These are phyloP conservation scores for Campoplex capitator DNA, from an alignment of 2,888 invertebrate species.

Conservation along the genomic window DNA sequence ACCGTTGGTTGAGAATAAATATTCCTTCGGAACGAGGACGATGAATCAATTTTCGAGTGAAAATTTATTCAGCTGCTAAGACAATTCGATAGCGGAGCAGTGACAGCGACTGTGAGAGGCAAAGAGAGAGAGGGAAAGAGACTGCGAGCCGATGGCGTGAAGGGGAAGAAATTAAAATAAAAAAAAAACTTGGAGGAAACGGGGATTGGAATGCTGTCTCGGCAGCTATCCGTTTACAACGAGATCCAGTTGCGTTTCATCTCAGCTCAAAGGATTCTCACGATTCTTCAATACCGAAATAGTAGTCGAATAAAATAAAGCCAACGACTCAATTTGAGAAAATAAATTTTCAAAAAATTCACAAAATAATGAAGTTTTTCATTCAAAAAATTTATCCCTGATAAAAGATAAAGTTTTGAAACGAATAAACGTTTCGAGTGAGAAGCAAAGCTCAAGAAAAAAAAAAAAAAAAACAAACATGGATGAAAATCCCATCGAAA, in stretches of 20 bases:
- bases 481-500: not conserved
- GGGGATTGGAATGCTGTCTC: constrained; percentile 28
- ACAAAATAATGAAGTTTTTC: not conserved
- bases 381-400: not conserved
- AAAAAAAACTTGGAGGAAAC: constrained; percentile 6
- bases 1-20: not conserved
- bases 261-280: constrained; percentile 27
- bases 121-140: not conserved
- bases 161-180: constrained; percentile 18
- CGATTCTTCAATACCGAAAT: constrained; percentile 2
- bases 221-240: constrained; percentile 12
- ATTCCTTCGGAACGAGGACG: not conserved
- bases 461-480: not conserved
- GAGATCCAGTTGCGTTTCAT: constrained; percentile 16
- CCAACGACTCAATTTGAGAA: not conserved
- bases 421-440: not conserved
- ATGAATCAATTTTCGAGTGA: constrained; percentile 14
- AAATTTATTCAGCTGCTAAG: constrained; percentile 31
- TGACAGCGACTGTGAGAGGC: not conserved
- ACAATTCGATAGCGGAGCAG: constrained; percentile 6
- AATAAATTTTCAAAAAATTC: not conserved
- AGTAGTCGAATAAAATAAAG: not conserved
- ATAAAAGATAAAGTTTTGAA: not conserved
- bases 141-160: not conserved
- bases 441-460: not conserved